phyloP scores from a whole-genome alignment of 2,113 vertebrate genomes.

The Siniperca knerii region DNA sequence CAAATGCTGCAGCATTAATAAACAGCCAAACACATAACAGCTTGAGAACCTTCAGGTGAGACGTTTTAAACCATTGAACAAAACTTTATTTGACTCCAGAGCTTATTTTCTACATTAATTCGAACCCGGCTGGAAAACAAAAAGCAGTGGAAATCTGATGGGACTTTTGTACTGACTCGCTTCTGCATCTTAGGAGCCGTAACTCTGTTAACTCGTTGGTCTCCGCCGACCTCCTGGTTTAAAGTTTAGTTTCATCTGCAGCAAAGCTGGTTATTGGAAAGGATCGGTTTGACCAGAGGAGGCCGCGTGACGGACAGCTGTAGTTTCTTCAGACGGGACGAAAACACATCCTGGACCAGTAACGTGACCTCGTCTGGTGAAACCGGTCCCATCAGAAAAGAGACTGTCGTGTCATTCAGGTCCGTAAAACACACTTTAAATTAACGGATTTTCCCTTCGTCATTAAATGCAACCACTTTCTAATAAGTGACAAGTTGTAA shows the following conservation, averaged over 20 bases:
- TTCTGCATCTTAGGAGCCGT: not conserved
- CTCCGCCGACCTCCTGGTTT: not conserved
- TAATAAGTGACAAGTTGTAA: fast-evolving
- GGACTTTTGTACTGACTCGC: not conserved
- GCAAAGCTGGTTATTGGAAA: not conserved
- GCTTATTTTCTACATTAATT: not conserved
- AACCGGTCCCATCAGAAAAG: not conserved
- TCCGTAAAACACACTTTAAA: no score
- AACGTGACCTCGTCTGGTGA: not conserved
- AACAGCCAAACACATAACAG: no score
- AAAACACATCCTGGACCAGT: not conserved
- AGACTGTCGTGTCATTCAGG: not conserved
- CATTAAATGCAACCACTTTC: not conserved
- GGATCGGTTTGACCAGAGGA: not conserved
- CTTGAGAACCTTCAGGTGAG: not conserved
- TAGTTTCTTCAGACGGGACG: no score
- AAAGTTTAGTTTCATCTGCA: not conserved
- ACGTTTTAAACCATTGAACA: not conserved
- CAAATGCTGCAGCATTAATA: no score
- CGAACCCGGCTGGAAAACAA: not conserved
- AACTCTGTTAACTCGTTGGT: no score
- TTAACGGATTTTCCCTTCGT: not conserved
- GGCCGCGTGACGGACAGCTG: no score
- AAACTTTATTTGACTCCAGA: not conserved
- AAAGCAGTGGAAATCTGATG: not conserved